Evolutionary conservation across 2,113 vertebrate species (phyloP).

Genomic region (Serilophus lunatus): DNA sequence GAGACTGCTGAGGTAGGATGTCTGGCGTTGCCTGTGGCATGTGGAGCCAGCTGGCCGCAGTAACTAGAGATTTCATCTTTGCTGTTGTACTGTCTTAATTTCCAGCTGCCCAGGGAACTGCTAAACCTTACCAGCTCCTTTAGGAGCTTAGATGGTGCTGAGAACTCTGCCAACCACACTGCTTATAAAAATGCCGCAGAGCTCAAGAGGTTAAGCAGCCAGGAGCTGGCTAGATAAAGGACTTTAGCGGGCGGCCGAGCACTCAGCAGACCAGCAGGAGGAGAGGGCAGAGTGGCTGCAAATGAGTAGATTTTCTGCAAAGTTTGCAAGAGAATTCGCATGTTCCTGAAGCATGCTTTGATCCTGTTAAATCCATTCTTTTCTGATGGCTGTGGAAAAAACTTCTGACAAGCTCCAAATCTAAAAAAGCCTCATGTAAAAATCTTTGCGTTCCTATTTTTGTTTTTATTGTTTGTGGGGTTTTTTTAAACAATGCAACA

Average conservation of each 20-base stretch:
- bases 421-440: background rate
- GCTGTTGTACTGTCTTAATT: background rate
- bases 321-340: background rate
- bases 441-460: background rate
- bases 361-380: background rate
- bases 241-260: background rate
- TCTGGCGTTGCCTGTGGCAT: background rate
- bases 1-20: background rate
- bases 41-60: background rate
- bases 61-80: background rate
- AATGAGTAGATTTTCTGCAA: background rate
- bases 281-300: background rate
- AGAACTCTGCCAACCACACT: background rate
- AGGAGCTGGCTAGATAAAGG: background rate
- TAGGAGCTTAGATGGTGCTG: background rate
- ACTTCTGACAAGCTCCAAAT: background rate
- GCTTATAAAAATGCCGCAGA: background rate
- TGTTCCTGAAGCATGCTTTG: background rate
- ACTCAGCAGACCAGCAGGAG: background rate
- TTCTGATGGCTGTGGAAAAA: background rate
- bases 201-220: background rate
- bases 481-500: fast-evolving
- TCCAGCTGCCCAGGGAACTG: background rate
- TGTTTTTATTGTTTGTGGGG: no score
- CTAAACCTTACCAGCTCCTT: background rate